Percentiles rank a stretch among this genome's conserved stretches.
Conservation (phyloP, 1,140 invertebrate species). For the Ceratosolen fusciceps region DNA sequence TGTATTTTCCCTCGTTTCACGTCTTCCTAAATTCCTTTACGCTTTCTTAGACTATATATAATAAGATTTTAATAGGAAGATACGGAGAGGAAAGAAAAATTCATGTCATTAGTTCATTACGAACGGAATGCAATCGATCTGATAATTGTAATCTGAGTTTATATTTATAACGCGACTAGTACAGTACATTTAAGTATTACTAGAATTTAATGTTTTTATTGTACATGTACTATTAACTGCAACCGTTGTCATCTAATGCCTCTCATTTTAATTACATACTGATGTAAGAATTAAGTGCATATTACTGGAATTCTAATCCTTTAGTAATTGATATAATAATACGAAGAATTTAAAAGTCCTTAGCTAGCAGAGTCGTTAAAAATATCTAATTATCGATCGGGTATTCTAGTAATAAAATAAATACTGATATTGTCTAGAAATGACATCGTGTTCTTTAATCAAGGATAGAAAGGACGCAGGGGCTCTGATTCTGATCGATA, state of each 20-base stretch:
- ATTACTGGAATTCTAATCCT: too few species aligned
- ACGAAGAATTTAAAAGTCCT: too few species aligned
- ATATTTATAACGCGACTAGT: neutral
- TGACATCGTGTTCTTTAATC: slow-evolving; percentile 29
- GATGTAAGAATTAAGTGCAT: too few species aligned
- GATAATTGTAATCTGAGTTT: neutral
- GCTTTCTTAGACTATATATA: neutral
- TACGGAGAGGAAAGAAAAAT: too few species aligned
- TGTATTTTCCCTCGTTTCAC: too few species aligned
- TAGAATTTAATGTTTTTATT: too few species aligned
- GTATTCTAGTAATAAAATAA: neutral
- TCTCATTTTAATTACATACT: too few species aligned
- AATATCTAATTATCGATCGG: neutral
- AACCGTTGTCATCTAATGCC: too few species aligned
- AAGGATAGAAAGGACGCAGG: slow-evolving; percentile 20
- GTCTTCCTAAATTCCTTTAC: neutral
- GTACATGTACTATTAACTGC: too few species aligned
- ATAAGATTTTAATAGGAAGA: neutral
- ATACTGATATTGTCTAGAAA: slow-evolving; percentile 41
- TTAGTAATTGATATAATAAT: too few species aligned
- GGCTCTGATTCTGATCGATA: slow-evolving; percentile 43
- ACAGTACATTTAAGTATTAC: neutral
- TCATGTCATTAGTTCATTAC: neutral
- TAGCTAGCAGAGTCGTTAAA: neutral
- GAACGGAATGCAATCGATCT: neutral